phyloP scores from a whole-genome alignment of 1,140 invertebrate species.

The Ips typographus region DNA sequence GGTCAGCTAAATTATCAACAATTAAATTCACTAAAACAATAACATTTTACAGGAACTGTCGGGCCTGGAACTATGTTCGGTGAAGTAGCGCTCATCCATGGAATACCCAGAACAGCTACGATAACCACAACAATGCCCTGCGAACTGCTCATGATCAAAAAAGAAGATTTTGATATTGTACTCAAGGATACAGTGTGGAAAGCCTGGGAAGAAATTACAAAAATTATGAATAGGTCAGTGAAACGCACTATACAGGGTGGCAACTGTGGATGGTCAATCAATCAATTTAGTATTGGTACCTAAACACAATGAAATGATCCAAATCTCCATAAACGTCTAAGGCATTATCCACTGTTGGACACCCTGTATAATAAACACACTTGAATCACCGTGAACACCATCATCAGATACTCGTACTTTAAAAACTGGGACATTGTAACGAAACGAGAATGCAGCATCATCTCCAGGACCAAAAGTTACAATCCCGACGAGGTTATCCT shows the following conservation, averaged over 20 bases:
- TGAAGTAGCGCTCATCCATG: slow-evolving; percentile 63
- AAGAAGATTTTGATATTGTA: slow-evolving; percentile 59
- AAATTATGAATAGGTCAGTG: slow-evolving; percentile 52
- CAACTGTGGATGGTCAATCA: too few relatives aligned
- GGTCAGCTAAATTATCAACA: slow-evolving; percentile 1
- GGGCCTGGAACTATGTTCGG: slow-evolving; percentile 62
- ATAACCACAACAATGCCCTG: slow-evolving; percentile 54
- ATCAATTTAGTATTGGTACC: too few relatives aligned
- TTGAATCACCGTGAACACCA: slow-evolving; percentile 37
- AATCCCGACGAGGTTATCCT: slow-evolving; percentile 59
- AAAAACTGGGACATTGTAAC: slow-evolving; percentile 60
- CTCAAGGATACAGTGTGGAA: slow-evolving; percentile 58
- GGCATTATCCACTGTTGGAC: too few relatives aligned
- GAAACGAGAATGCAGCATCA: slow-evolving; percentile 63
- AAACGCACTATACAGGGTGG: neutral
- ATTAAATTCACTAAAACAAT: slow-evolving; percentile 29
- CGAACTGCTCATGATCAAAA: slow-evolving; percentile 43
- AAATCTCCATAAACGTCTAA: slow-evolving; percentile 3
- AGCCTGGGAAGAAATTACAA: slow-evolving; percentile 62
- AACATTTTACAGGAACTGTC: slow-evolving; percentile 38
- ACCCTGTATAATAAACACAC: neutral
- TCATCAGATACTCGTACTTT: slow-evolving; percentile 62
- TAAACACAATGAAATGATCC: neutral
- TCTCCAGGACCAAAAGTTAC: slow-evolving; percentile 60
- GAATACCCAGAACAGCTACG: slow-evolving; percentile 59